Evolutionary conservation across 2,888 invertebrate species (phyloP), one percentile per base, ranked within the genome.

Genomic region (Drosophila vallismaia): DNA sequence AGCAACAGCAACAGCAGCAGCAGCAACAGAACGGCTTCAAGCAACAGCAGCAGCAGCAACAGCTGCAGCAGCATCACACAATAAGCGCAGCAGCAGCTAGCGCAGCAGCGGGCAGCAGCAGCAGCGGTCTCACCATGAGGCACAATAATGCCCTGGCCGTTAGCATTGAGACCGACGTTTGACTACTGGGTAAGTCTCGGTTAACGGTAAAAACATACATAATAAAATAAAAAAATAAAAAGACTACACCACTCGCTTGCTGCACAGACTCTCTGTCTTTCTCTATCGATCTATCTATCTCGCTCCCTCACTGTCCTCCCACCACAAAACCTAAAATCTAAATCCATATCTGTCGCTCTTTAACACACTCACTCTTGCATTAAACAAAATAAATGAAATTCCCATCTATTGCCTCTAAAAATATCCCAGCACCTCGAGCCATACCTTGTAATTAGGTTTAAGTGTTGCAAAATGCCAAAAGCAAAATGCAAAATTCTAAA

Each of bases 111-210:
- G 91, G 94, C 91, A 95, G 70, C 62, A 50, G 90, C 75, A 90
- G 91, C 79, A 92, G 94, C 91, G 95, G 94, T 92, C 94, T 95
- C 92, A 94, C 95, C 90, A 93, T 94, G 92, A 95, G 95, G 93
- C 95, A 95, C 93, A 95, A 95, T 93, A 95, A 95, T 93, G 94
- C 95, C 92, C 95, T 96, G 92, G 95, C 95, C 91, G 95, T 96
- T 93, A 96, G 97, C 93, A 95, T 96, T 93, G 97, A 97, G 94
- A 97, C 97, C 93, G 97, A 97, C 94, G 97, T 97, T 95, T 97
- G 97, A 97, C 96, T 96, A 96, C 94, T 94, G 94, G 96, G 97
- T 97, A 92, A 93, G 93, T 90, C 66, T 68, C 56, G 44, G 59
- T 44, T 55, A 60, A 60, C 36, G 49, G 44, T 44, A 19, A 44